phyloP scores from a whole-genome alignment of 2,797 vertebrate species.

The Discoglossus pictus region DNA sequence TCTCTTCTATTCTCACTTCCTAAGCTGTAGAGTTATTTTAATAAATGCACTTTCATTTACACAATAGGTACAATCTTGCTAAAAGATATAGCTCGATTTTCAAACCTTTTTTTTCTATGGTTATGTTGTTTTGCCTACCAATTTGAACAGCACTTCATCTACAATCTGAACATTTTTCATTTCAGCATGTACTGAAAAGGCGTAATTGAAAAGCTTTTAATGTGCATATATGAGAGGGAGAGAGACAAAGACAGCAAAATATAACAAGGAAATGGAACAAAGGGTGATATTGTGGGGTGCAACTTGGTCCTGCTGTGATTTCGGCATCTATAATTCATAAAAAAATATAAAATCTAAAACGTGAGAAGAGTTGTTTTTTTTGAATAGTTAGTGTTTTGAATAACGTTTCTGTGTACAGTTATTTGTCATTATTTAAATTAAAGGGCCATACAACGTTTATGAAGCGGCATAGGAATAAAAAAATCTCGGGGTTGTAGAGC shows the following conservation, averaged over 20 bases:
- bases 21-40: slow-evolving; percentile 33
- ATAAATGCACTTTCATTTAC: slow-evolving; percentile 45
- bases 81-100: slow-evolving; percentile 49
- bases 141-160: slow-evolving; percentile 49
- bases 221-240: slow-evolving; percentile 21
- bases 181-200: slow-evolving; percentile 44
- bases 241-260: slow-evolving; percentile 39
- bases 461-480: too few species aligned
- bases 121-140: slow-evolving; percentile 43
- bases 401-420: too few species aligned
- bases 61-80: slow-evolving; percentile 45
- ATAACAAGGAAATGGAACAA: slow-evolving; percentile 42
- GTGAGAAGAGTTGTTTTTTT: slow-evolving; percentile 20
- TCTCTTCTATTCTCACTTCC: slow-evolving; percentile 22
- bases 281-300: slow-evolving; percentile 45
- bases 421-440: too few species aligned
- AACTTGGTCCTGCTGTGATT: slow-evolving; percentile 33
- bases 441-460: too few species aligned
- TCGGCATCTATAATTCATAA: slow-evolving; percentile 18
- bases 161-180: slow-evolving; percentile 47
- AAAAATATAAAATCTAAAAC: slow-evolving; percentile 16
- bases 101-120: slow-evolving; percentile 39
- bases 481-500: too few species aligned
- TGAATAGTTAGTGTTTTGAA: too few species aligned
- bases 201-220: slow-evolving; percentile 52